phyloP scores from a whole-genome alignment of 2,888 invertebrate species.

The Unio delphinus region DNA sequence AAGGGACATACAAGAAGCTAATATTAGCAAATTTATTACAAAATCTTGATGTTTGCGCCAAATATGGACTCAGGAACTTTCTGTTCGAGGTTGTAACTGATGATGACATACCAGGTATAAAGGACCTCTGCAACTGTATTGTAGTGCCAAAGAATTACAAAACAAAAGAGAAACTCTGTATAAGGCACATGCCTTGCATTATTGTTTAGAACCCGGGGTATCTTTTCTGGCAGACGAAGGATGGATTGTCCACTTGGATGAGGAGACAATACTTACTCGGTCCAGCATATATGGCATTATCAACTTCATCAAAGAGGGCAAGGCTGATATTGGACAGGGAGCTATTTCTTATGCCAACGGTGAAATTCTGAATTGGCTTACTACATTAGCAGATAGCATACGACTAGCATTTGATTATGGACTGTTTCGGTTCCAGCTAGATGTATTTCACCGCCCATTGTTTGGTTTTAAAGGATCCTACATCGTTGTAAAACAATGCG shows the following conservation, averaged over 20 bases:
- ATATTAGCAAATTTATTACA: conserved; percentile 27
- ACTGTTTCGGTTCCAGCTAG: conserved; percentile 25
- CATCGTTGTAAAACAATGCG: conserved; percentile 19
- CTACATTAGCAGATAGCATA: conserved; percentile 27
- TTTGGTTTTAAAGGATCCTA: conserved; percentile 35
- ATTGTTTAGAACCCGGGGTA: conserved; percentile 41
- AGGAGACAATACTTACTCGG: conserved; percentile 50
- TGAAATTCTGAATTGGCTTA: conserved; percentile 26
- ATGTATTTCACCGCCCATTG: conserved; percentile 17
- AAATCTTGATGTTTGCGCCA: conserved; percentile 22
- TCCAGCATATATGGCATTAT: conserved; percentile 41
- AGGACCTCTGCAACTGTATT: conserved; percentile 24
- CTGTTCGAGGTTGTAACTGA: conserved; percentile 45
- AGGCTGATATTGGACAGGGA: conserved; percentile 50
- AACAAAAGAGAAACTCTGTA: conserved; percentile 30
- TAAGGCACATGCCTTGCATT: conserved; percentile 52
- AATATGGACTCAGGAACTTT: conserved; percentile 26
- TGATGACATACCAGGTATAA: conserved; percentile 14
- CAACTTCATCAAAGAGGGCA: conserved; percentile 43
- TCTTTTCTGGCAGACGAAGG: conserved; percentile 40
- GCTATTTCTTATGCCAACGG: conserved; percentile 30
- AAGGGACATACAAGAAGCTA: conserved; percentile 41
- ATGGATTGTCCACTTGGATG: conserved; percentile 57
- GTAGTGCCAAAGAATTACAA: conserved; percentile 38
- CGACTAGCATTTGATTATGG: conserved; percentile 27